Evolutionary conservation across 2,113 vertebrate genomes (phyloP).

Genomic region (Guaruba guarouba): DNA sequence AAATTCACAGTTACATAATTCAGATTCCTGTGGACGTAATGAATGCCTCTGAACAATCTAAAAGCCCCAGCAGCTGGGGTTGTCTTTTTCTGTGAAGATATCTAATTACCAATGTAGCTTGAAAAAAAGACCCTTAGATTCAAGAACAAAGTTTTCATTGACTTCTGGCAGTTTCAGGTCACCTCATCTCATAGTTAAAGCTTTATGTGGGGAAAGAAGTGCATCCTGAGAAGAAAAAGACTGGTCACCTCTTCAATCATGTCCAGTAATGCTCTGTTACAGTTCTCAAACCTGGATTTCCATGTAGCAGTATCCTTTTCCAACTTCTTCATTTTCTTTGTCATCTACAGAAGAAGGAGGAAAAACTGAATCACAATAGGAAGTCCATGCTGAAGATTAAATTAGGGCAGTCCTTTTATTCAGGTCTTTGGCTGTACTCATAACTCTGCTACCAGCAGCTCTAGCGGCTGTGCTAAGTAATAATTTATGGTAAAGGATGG

Average conservation of each 20-base stretch:
- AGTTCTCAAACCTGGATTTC: slow-evolving; percentile 94
- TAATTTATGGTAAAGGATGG: neutral
- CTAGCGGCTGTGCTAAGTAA: neutral
- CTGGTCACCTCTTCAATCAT: slow-evolving; percentile 93
- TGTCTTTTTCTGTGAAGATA: neutral
- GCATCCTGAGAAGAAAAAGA: neutral
- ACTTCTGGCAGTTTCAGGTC: neutral
- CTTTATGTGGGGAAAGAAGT: neutral
- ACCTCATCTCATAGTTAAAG: neutral
- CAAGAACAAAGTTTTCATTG: neutral
- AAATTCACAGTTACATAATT: slow-evolving; percentile 40
- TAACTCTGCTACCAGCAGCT: neutral
- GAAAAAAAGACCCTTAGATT: neutral
- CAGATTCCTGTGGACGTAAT: neutral
- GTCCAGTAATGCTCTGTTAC: slow-evolving; percentile 91
- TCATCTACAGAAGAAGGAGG: slow-evolving; percentile 80
- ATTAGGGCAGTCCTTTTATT: slow-evolving; percentile 3
- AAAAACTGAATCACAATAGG: slow-evolving; percentile 12
- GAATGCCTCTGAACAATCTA: neutral
- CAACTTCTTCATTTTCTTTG: slow-evolving; percentile 94
- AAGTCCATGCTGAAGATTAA: neutral
- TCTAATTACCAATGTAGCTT: neutral
- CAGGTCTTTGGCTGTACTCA: neutral
- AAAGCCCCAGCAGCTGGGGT: neutral
- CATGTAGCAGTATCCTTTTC: slow-evolving; percentile 92